Evolutionary conservation across 2,888 invertebrate species (phyloP), one percentile per base, ranked within the genome.

Genomic region (Seira sanloemensis): DNA sequence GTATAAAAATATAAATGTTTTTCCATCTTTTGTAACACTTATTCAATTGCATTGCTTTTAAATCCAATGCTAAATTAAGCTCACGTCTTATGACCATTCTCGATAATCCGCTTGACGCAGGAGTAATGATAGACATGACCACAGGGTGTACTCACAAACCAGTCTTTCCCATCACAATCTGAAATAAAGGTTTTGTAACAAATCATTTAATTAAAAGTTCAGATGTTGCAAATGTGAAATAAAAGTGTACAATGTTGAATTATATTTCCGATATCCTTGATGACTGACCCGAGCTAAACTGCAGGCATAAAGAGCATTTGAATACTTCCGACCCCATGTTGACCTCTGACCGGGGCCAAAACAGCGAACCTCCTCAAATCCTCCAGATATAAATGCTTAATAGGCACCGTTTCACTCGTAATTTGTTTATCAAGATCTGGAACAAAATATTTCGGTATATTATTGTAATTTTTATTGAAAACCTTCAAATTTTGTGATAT

Each of bases 91-190:
- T 83, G 78, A 21, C 86, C 86, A n/a, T 67, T 54, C 18, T 86
- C 83, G 58, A 86, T 83, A 25, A 82, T 77, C 18, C 72, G 66
- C 58, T 83, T 78, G 54, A 86, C 83, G 25, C 86, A 86, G 5
- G 79, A 71, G 37, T 76, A 75, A 71, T 86, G 86, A 54, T 83
- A 86, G 23, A 86, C 79, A 78, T 86, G 86, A 23, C 86, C 86
- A 0, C 86, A 82, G 0, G 82, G 82, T 4, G 86, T 86, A 18
- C 72, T 73, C 5, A 86, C 86, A 72, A 86, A 86, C 77, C 83
- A 86, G 66, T 86, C 86, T 24, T 86, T 79, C n/a, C 69, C 71
- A 1, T 76, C 69, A 16, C 71, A 27, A 46, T 76, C 80, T 80
- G 50, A 2, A 54, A 66, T 21, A n/a, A n/a, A n/a, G n/a, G n/a